Evolutionary conservation across 1,140 invertebrate genomes (phyloP).

Genomic region (Drosophila mauritiana): DNA sequence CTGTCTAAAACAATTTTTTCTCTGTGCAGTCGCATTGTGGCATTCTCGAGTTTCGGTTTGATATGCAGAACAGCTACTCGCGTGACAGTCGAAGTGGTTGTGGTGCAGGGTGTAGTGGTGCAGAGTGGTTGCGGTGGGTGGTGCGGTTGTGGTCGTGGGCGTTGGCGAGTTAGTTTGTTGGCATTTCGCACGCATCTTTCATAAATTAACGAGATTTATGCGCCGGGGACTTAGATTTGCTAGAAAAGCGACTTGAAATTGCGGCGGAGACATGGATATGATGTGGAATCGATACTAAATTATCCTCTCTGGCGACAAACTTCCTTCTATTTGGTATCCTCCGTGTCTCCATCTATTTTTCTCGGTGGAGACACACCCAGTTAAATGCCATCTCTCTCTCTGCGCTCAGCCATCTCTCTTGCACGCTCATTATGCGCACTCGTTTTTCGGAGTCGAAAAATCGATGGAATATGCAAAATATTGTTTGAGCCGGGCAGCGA

Average conservation of each 20-base stretch:
- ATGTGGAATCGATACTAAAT: conserved; percentile 80
- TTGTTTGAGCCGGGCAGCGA: conserved; percentile 17
- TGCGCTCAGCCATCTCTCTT: conserved; percentile 34
- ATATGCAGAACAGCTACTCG: conserved; percentile 69
- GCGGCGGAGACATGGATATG: conserved; percentile 55
- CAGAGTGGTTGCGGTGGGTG: conserved; percentile 17
- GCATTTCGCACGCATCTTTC: conserved; percentile 79
- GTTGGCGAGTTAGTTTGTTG: conserved; percentile 68
- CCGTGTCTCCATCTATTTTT: conserved; percentile 1
- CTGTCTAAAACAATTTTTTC: neutral
- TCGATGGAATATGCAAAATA: conserved; percentile 81
- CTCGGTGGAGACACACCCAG: conserved; percentile 47
- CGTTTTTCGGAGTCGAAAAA: conserved; percentile 72
- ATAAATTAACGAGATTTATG: conserved; percentile 80
- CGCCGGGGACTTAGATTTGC: conserved; percentile 69
- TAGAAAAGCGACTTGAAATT: conserved; percentile 53
- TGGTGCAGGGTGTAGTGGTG: conserved; percentile 15
- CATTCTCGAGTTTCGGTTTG: conserved; percentile 51
- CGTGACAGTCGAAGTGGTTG: conserved; percentile 39
- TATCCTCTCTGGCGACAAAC: conserved; percentile 74
- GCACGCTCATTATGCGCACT: conserved; percentile 76
- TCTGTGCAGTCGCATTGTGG: conserved; percentile 17
- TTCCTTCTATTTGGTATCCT: conserved; percentile 47
- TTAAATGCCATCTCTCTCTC: conserved; percentile 29
- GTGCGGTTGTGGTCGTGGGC: conserved; percentile 4